Base-by-base conservation (phyloP, 2,113 vertebrate genomes). In the Menidia beryllina region DNA sequence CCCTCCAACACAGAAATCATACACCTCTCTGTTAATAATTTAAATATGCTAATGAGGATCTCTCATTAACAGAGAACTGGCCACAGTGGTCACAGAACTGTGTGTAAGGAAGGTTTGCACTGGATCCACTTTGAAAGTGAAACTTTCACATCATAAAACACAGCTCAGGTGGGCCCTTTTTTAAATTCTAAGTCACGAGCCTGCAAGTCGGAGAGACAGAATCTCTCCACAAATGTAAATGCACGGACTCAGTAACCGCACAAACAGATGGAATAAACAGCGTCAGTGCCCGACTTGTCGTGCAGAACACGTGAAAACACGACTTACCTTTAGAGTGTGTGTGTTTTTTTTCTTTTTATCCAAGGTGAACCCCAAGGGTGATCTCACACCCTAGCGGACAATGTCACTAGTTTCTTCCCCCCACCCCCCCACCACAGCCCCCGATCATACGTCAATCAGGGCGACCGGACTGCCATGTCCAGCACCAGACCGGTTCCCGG, bases 321-420 rank as follows among this genome's bases (percentile, higher is more conserved):
- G 24, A 73, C 87, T 72, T 86, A 90, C 90, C 88, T 86, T 72
- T 62, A 14, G 34, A 25, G 59, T 30, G 61, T 71, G 47, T 65
- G 58, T 17, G 21, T 54, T 43, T 39, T 38, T 53, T 45, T 45
- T 15, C 5, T 26, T 68, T 34, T 34, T 34, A 34, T 75, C 69
- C 88, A 89, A 90, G 86, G 88, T 90, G 88, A 90, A 84, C 67
- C 67, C 63, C 41, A 83, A 80, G 79, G 86, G 79, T 82, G 83
- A 77, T 63, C 53, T 72, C 68, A 52, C 23, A 61, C 19, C 72
- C 38, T 51, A 43, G 24, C 49, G 34, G 17, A 58, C 14, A 13
- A 7, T 17, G 9, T 26, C 69, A 68, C 63, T 75, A 14, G 66
- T 62, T 41, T 47, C 20, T 30, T 11, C 4, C 26, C 10, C 2